A percentile compares a stretch with the other conserved stretches of the same genome.
These are phyloP conservation scores for Caenorhabditis latens DNA, from an alignment of 1,140 invertebrate species.

Conservation along the genomic window DNA sequence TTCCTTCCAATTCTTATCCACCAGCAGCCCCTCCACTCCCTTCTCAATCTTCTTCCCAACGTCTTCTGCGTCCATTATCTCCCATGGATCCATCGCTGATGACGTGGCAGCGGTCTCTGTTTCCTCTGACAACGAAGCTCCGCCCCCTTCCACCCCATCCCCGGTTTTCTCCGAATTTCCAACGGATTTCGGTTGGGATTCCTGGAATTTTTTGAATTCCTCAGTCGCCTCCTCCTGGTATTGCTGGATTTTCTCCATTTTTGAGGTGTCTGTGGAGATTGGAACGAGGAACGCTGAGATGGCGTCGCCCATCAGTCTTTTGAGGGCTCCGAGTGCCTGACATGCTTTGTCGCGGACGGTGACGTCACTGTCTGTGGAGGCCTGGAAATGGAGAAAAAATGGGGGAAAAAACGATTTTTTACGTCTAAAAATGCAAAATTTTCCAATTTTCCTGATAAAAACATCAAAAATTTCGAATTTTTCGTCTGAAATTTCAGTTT, in stretches of 20 bases:
- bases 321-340: slow-evolving; percentile 4
- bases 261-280: slow-evolving; percentile 22
- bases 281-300: neutral
- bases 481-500: no score
- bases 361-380: slow-evolving; percentile 23
- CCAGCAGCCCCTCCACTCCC: neutral
- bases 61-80: slow-evolving; percentile 18
- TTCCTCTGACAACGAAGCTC: neutral
- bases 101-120: neutral
- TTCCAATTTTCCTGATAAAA: neutral
- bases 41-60: neutral
- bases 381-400: neutral
- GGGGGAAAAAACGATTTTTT: no score
- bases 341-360: slow-evolving; percentile 17
- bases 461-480: no score
- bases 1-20: slow-evolving; percentile 48
- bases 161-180: neutral
- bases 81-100: slow-evolving; percentile 6
- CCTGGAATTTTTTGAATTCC: slow-evolving; percentile 11
- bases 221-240: slow-evolving; percentile 8
- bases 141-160: neutral
- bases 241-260: slow-evolving; percentile 49
- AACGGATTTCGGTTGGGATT: slow-evolving; percentile 4
- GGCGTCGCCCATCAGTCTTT: slow-evolving; percentile 29
- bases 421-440: neutral